A percentile compares a stretch with the other conserved stretches of the same genome.
These are phyloP conservation scores for Anagrus nilaparvatae DNA, from an alignment of 1,140 invertebrate species.

Conservation along the genomic window DNA sequence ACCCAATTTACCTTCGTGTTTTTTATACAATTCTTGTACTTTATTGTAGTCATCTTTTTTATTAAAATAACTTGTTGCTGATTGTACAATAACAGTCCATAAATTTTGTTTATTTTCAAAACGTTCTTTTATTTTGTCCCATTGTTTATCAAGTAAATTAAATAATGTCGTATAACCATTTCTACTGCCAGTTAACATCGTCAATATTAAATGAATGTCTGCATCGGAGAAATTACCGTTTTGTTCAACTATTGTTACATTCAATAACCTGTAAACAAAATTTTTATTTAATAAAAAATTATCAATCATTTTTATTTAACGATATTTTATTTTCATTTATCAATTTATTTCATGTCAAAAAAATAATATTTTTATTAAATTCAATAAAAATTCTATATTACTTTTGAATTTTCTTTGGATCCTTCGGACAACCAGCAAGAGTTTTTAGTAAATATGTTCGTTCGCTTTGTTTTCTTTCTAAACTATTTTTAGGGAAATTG, in stretches of 20 bases:
- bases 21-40: slow-evolving; percentile 51
- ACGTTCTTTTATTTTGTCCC: slow-evolving; percentile 52
- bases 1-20: slow-evolving; percentile 49
- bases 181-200: slow-evolving; percentile 54
- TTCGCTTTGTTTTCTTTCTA: slow-evolving; percentile 52
- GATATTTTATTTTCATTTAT: not conserved
- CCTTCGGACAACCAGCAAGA: slow-evolving; percentile 60
- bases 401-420: slow-evolving; percentile 53
- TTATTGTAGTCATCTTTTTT: slow-evolving; percentile 58
- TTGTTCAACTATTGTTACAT: slow-evolving; percentile 53
- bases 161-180: slow-evolving; percentile 59
- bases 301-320: not conserved
- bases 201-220: slow-evolving; percentile 61
- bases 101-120: slow-evolving; percentile 55
- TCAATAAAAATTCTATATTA: too few species aligned
- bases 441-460: slow-evolving; percentile 64
- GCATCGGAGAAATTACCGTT: slow-evolving; percentile 61
- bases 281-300: not conserved
- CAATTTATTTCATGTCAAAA: too few species aligned
- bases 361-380: too few species aligned
- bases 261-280: slow-evolving; percentile 44
- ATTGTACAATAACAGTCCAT: slow-evolving; percentile 61
- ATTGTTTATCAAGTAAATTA: slow-evolving; percentile 55
- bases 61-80: slow-evolving; percentile 58
- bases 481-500: slow-evolving; percentile 51